Conservation (phyloP, 2,113 vertebrate species). For the Neopipo cinnamomea region DNA sequence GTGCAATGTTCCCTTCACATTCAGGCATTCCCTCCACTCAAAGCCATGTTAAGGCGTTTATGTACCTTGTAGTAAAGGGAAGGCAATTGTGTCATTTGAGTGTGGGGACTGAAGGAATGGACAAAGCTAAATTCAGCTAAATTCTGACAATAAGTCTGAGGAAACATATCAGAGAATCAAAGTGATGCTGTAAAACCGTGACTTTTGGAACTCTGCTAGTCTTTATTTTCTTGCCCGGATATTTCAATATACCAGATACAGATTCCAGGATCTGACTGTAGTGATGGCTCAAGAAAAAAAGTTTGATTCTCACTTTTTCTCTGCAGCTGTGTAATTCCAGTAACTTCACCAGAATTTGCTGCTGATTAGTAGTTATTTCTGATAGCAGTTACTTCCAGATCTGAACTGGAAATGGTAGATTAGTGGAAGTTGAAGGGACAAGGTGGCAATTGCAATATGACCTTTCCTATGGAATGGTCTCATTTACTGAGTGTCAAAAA, state of each 20-base stretch:
- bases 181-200: neutral
- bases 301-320: neutral
- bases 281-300: neutral
- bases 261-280: neutral
- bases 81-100: rapidly evolving
- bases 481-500: neutral
- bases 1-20: neutral
- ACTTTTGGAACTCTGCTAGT: neutral
- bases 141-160: neutral
- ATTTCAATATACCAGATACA: rapidly evolving
- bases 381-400: neutral
- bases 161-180: neutral
- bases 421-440: neutral
- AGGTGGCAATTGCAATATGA: neutral
- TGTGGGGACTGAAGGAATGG: neutral
- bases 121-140: neutral
- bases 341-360: neutral
- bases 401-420: neutral
- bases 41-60: neutral
- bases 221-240: neutral
- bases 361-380: neutral
- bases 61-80: neutral
- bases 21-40: neutral
- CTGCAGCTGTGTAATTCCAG: neutral
- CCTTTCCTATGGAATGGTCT: neutral